These are phyloP conservation scores for Malurus elegans DNA, from an alignment of 2,113 vertebrate species.

Conservation along the genomic window DNA sequence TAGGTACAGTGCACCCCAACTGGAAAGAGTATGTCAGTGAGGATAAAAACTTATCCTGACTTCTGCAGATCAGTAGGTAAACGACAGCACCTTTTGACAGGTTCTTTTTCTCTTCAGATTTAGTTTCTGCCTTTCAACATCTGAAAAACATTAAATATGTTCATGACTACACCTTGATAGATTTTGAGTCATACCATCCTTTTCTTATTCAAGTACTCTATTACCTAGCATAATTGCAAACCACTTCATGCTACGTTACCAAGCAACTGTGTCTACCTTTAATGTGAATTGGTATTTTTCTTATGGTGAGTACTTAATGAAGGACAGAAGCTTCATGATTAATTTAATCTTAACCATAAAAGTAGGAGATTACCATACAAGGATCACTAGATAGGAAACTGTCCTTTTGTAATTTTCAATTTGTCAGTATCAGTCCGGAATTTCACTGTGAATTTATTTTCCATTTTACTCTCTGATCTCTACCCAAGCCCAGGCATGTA, in stretches of 20 bases:
- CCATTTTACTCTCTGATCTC: not conserved
- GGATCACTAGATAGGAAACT: not conserved
- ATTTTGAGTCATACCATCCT: not conserved
- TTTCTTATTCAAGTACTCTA: not conserved
- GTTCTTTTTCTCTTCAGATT: not conserved
- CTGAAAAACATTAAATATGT: not conserved
- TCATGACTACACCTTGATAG: not conserved
- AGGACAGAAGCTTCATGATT: not conserved
- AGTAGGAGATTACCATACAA: not conserved
- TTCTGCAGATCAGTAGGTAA: not conserved
- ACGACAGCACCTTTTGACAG: not conserved
- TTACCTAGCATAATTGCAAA: not conserved
- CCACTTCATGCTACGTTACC: fast-evolving
- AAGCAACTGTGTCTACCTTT: not conserved
- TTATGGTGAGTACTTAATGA: not conserved
- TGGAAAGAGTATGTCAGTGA: not conserved
- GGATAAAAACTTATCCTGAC: not conserved
- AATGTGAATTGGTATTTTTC: not conserved
- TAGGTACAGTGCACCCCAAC: not conserved
- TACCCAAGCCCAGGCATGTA: not conserved
- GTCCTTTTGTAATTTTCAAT: not conserved
- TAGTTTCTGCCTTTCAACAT: not conserved
- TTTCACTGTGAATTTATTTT: not conserved
- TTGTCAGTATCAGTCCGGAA: not conserved
- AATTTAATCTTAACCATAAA: not conserved